A percentile compares a stretch with the other conserved stretches of the same genome.
phyloP scores from a whole-genome alignment of 2,113 vertebrate genomes.

The Malurus cyaneus region DNA sequence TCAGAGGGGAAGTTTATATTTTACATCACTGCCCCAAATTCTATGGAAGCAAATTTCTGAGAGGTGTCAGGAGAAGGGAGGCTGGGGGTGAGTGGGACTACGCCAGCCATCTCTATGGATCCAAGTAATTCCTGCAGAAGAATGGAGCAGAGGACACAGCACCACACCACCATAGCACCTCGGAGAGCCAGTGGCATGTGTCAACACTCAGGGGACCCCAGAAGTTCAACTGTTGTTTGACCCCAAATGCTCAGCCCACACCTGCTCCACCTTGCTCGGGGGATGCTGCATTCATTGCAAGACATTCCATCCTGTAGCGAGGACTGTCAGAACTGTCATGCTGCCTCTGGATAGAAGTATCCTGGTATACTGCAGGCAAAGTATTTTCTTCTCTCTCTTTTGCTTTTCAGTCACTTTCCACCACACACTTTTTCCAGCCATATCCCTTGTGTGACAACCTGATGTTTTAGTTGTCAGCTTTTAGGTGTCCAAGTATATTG shows the following conservation, averaged over 20 bases:
- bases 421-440: background rate
- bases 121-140: accelerated
- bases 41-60: background rate
- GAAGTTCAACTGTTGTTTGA: background rate
- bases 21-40: background rate
- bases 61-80: background rate
- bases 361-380: background rate
- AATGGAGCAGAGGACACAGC: background rate
- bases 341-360: background rate
- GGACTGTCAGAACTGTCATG: background rate
- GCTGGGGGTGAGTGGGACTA: background rate
- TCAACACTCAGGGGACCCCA: background rate
- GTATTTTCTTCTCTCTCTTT: background rate
- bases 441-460: background rate
- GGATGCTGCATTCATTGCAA: background rate
- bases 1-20: background rate
- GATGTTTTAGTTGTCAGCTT: background rate
- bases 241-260: background rate
- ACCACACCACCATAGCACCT: accelerated
- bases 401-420: background rate
- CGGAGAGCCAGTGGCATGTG: background rate
- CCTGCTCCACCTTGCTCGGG: background rate
- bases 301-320: accelerated
- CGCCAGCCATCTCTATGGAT: background rate
- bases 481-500: background rate